Evolutionary conservation across 2,797 vertebrate genomes (phyloP), one percentile per base, ranked within the genome.

Genomic region (Gadopsis marmoratus): DNA sequence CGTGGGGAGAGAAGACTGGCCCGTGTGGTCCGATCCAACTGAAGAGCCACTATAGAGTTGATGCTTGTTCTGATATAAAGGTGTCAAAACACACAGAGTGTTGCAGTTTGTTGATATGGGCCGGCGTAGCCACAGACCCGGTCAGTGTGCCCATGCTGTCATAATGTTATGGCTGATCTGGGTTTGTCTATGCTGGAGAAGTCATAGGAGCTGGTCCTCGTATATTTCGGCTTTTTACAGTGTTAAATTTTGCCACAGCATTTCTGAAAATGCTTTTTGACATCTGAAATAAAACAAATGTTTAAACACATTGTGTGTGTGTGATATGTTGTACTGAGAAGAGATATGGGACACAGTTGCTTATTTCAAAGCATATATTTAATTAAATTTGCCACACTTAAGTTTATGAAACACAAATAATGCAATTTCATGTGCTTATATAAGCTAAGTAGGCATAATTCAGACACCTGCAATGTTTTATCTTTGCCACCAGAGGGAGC

Each of bases 281-380:
- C 89, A 88, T 92, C 67, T 71, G 67, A 90, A 94, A 93, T 93
- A 94, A 95, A 93, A 88, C 81, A 81, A 88, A 86, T 67, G 76
- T 84, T 88, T 29, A 75, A 86, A 83, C 67, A 37, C 58, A 1
- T 43, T 71, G 33, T 78, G 21, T 75, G 17, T 35, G 54, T 54
- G 21, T 51, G 37, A 29, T 13, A 3, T 56, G 13, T 54, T 19
- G 14, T n/a, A 11, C 10, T 11, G 4, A 41, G 31, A 74, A 78
- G 5, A 79, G 82, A 68, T 7, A 10, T 55, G 37, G 51, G 71
- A 85, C 62, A 71, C 62, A 19, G 16, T 29, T 54, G 0, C 23
- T 72, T 85, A 67, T 83, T 89, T 83, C 26, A 73, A 88, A 86
- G 78, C 45, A 82, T 88, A 71, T 83, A 85, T 85, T 90, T 88